Percentiles rank a stretch among this genome's conserved stretches.
Conservation (phyloP, 2,888 invertebrate species). For the Apotomis turbidana region DNA sequence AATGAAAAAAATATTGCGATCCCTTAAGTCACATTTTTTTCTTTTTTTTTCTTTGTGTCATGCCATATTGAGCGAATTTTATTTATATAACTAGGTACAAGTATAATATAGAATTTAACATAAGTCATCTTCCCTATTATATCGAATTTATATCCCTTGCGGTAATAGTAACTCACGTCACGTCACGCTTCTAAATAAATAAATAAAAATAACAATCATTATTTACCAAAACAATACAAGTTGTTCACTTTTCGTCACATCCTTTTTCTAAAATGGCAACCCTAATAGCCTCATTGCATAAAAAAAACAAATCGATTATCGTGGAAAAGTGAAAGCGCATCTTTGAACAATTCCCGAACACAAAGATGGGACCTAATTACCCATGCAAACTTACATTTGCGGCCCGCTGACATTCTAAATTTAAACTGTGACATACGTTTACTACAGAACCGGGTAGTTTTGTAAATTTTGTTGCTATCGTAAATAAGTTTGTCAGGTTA, state of each 20-base stretch:
- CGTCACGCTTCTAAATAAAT: too few relatives aligned
- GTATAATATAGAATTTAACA: too few relatives aligned
- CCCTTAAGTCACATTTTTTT: too few relatives aligned
- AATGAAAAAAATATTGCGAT: too few relatives aligned
- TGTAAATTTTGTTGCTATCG: neutral
- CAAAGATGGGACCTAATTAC: slow-evolving; percentile 32
- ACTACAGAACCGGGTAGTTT: neutral
- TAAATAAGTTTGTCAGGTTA: neutral
- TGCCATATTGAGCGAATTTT: too few relatives aligned
- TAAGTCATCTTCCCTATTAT: too few relatives aligned
- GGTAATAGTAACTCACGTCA: too few relatives aligned
- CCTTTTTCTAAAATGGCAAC: slow-evolving; percentile 2
- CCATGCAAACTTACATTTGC: slow-evolving; percentile 18
- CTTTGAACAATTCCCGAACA: slow-evolving; percentile 42
- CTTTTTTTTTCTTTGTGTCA: too few relatives aligned
- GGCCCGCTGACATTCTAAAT: neutral
- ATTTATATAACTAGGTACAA: too few relatives aligned
- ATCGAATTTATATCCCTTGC: too few relatives aligned
- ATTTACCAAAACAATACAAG: too few relatives aligned
- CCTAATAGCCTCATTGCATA: slow-evolving; percentile 42
- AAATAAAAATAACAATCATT: too few relatives aligned
- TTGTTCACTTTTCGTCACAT: neutral
- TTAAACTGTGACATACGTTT: neutral
- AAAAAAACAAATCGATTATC: slow-evolving; percentile 49
- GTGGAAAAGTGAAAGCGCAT: slow-evolving; percentile 49